Base-by-base conservation (phyloP, 1,140 invertebrate species). In the Leucophenga varia region DNA sequence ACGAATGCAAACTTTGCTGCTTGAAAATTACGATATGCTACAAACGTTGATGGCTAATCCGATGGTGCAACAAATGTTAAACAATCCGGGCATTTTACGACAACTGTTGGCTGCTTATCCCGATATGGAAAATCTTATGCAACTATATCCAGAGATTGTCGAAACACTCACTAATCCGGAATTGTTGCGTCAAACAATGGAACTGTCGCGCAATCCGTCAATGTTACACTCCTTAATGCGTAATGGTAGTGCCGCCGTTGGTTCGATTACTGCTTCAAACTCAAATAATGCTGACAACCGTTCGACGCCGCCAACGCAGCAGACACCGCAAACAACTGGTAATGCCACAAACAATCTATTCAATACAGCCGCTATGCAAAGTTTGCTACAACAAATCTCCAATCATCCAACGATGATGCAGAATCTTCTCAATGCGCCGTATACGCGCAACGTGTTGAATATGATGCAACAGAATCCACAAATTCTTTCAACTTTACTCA, bases 131-230 rank as follows among this genome's bases (percentile, higher is more conserved):
- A 90, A 97, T 63, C 77, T 99, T 12, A 97, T 99, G 86, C 80
- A 88, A 78, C 82, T 95, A 61, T 98, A 99, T 79, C 97, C 97
- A 19, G 97, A 99, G 81, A 94, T 99, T 42, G 95, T 88, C 74
- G 97, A 99, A 74, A 95, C 99, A 86, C 78, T 99, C 25, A 99
- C 98, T 75, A 99, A 98, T 80, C 97, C 97, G 1, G 95, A 98
- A 68, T 76, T 99, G 41, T 76, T 97, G 45, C 84, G 94, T 31
- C 93, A 99, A 82, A 98, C 96, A 6, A 94, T 99, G 91, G 95
- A 99, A 75, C 78, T 99, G 60, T 94, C 95, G 2, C 81, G 95
- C 25, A 99, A 99, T 79, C 97, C 97, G 9, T 91, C 95, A 7
- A 97, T 97, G 91, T 79, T 99, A 47, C 94, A 99, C 77, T 97